Base-by-base conservation (phyloP, 1,140 invertebrate genomes). In the Drosophila rufa region DNA sequence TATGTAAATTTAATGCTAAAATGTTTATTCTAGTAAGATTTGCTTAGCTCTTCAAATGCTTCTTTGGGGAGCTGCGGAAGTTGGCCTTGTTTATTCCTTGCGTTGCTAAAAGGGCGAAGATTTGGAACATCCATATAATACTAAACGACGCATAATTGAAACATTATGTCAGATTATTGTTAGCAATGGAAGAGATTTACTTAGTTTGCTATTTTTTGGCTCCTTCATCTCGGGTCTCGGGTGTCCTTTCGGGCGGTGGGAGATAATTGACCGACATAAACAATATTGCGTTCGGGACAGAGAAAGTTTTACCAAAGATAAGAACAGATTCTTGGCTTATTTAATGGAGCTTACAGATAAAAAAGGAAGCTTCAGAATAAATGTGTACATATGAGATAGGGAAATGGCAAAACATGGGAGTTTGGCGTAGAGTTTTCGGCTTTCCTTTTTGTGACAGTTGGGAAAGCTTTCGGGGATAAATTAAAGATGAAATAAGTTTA, bases 1-100 rank as follows among this genome's bases (percentile, higher is more conserved):
- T 90, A 90, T 90, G 85, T 90, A 90, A 90, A 90, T 90, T 90
- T 85, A 90, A 90, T 90, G 85, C 80, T 82, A 90, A 90, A 90
- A 90, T 90, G 85, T 90, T 90, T 90, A 90, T 85, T 90, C 79
- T 82, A 90, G 51, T 90, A 79, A 90, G 81, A 90, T 90, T 90
- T 90, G 81, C 85, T 90, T 85, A 85, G 81, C 78, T 89, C 84
- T 89, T 64, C 75, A 81, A 90, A 78, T 84, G 85, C 75, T 84
- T 60, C 65, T 80, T 70, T 33, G 66, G 45, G 60, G 38, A 36
- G 19, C 22, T 19, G 55, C 22, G 51, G 56, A 22, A 56, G 46
- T 66, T 58, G 43, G 60, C 64, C 69, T 59, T 71, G 67, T 70
- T 68, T 70, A 55, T 68, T 55, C 30, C 33, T 22, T 48, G 12